Evolutionary conservation across 2,797 vertebrate species (phyloP).

Genomic region (Myotis findleyi): DNA sequence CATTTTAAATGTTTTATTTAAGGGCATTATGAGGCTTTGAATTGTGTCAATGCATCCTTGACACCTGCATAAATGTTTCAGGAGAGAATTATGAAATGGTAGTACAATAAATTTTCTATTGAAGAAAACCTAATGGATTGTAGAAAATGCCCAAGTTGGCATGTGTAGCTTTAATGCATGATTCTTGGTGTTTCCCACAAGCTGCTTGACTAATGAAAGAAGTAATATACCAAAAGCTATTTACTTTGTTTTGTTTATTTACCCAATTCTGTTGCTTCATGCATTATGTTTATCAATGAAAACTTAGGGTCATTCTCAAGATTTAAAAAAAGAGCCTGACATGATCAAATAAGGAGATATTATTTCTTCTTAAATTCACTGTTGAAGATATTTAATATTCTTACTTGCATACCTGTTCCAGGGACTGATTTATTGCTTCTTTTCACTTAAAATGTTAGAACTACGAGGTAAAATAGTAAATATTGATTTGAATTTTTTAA

Average conservation of each 20-base stretch:
- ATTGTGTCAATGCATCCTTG: conserved; percentile 61
- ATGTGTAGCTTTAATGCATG: conserved; percentile 27
- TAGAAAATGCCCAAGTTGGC: conserved; percentile 60
- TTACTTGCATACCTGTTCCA: conserved; percentile 31
- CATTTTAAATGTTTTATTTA: conserved; percentile 60
- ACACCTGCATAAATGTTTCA: conserved; percentile 57
- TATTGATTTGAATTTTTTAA: conserved; percentile 14
- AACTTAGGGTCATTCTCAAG: conserved; percentile 27
- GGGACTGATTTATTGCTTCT: conserved; percentile 51
- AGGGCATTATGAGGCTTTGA: conserved; percentile 49
- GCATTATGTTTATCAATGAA: not conserved
- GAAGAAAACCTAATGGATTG: conserved; percentile 58
- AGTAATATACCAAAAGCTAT: conserved; percentile 30
- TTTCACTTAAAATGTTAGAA: conserved; percentile 45
- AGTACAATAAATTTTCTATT: conserved; percentile 69
- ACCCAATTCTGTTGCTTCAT: not conserved
- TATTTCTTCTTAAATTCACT: conserved; percentile 49
- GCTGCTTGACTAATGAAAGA: conserved; percentile 58
- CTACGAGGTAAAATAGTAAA: conserved; percentile 23
- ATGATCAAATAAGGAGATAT: not conserved
- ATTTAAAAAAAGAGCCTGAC: not conserved
- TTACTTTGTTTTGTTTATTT: conserved; percentile 61
- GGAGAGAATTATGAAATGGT: conserved; percentile 66
- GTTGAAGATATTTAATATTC: conserved; percentile 3
- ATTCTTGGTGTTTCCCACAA: conserved; percentile 54